Base-by-base conservation (phyloP, 1,140 invertebrate species). In the Drosophila seguyi region DNA sequence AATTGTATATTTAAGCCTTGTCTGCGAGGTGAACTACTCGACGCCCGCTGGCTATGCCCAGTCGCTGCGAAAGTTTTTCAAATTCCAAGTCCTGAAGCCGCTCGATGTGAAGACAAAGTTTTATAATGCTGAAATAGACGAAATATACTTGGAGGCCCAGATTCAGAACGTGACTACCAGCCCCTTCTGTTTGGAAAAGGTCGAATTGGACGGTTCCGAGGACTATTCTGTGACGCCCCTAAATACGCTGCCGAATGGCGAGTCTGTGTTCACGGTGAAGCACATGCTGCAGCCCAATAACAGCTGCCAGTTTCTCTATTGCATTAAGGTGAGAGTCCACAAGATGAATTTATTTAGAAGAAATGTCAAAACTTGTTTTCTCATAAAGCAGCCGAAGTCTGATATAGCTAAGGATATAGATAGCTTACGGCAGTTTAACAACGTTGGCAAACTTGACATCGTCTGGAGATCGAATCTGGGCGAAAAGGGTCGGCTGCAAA, bases 51-150 rank as follows among this genome's bases (percentile, higher is more conserved):
- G 96, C 72, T 95, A 95, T 79, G 93, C 96, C 55, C 94, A 95
- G 71, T 96, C 95, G n/a, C 96, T 99, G 92, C 95, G 97, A 83
- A 99, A 99, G 93, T 99, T 98, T 93, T 99, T 99, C 92, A 99
- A 99, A 94, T 99, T 99, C 94, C 97, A 99, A 95, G 99, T 99
- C 0, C 95, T 98, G 67, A 99, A 99, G 92, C 99, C 99, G 44
- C 93, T 99, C 14, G 98, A 99, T 95, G 98, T 99, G 0, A 99
- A 99, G 94, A 99, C 98, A 5, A 99, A 99, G 92, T 99, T 99
- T 93, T 99, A 98, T 92, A 99, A 98, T 95, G 97, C 97, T 18
- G 98, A 99, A 95, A 97, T 97, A 68, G 98, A 99, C 95, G 98
- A 99, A 94, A 97, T 99, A 7, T 99, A 98, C 93, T 93, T 99